These are phyloP conservation scores for Tinea pellionella DNA, from an alignment of 2,888 invertebrate species.

Conservation along the genomic window DNA sequence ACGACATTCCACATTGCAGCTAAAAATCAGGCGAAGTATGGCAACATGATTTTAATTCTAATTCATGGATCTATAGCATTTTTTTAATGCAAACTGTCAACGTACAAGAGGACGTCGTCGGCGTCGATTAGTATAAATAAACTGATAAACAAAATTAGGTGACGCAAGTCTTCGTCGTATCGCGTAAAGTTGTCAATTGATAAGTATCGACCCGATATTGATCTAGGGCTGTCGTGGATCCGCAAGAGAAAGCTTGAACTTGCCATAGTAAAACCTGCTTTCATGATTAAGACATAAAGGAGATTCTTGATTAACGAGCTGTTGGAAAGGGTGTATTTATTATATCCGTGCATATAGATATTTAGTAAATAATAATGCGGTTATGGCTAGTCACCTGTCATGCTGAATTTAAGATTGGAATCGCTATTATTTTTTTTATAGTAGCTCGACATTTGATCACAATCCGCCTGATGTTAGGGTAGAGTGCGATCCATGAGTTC, in stretches of 20 bases:
- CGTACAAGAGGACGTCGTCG: background rate
- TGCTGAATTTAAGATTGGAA: too few species aligned
- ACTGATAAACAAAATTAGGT: constrained; percentile 3
- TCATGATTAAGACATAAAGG: constrained; percentile 7
- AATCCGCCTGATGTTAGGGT: too few species aligned
- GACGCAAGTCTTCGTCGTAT: background rate
- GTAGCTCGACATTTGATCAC: too few species aligned
- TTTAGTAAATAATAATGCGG: too few species aligned
- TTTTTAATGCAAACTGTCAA: background rate
- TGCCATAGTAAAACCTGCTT: background rate
- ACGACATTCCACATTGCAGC: too few species aligned
- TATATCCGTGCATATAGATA: too few species aligned
- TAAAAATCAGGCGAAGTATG: too few species aligned
- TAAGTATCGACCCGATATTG: constrained; percentile 1
- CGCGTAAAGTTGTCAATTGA: constrained; percentile 8
- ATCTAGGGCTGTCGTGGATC: background rate
- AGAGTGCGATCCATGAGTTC: too few species aligned
- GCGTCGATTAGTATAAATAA: background rate
- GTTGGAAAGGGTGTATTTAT: background rate
- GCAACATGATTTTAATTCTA: too few species aligned
- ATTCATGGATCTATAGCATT: too few species aligned
- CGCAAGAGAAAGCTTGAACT: constrained; percentile 1
- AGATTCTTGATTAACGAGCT: background rate
- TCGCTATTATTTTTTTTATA: too few species aligned
- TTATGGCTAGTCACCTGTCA: too few species aligned